A percentile compares a stretch with the other conserved stretches of the same genome.
phyloP scores from a whole-genome alignment of 2,888 invertebrate genomes.

The Gerosis bhagava region DNA sequence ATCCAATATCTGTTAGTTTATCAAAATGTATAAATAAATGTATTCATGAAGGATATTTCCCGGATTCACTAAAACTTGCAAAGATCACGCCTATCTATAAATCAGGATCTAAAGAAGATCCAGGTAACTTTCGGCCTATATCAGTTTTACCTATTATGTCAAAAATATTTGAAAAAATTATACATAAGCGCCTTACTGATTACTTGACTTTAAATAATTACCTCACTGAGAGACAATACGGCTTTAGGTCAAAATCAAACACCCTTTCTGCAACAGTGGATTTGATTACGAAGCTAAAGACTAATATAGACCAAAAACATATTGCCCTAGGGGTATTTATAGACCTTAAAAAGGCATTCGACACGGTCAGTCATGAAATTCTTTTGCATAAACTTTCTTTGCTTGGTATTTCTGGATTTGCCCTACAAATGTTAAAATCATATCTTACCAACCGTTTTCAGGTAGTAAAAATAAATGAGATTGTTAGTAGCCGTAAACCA shows the following conservation, averaged over 20 bases:
- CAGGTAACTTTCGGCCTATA: background rate
- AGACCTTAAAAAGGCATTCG: too few species aligned
- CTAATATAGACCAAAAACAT: slow-evolving; percentile 11
- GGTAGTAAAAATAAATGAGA: slow-evolving; percentile 4
- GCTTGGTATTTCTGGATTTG: slow-evolving; percentile 3
- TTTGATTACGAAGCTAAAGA: slow-evolving; percentile 6
- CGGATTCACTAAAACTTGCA: background rate
- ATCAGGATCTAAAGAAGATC: background rate
- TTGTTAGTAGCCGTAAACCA: background rate
- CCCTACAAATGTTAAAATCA: slow-evolving; percentile 13
- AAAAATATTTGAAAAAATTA: slow-evolving; percentile 5
- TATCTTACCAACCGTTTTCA: slow-evolving; percentile 14
- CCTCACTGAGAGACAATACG: slow-evolving; percentile 4
- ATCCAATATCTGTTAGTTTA: too few species aligned
- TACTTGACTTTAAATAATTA: background rate
- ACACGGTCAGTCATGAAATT: too few species aligned
- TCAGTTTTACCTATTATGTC: background rate
- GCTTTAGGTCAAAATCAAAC: slow-evolving; percentile 9
- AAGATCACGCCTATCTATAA: background rate
- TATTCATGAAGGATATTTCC: background rate
- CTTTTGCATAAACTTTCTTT: background rate
- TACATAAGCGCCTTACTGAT: slow-evolving; percentile 1
- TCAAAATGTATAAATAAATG: too few species aligned
- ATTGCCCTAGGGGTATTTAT: slow-evolving; percentile 19
- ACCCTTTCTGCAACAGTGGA: slow-evolving; percentile 9